Base-by-base conservation (phyloP, 2,797 vertebrate genomes). In the Myotis pilosus region DNA sequence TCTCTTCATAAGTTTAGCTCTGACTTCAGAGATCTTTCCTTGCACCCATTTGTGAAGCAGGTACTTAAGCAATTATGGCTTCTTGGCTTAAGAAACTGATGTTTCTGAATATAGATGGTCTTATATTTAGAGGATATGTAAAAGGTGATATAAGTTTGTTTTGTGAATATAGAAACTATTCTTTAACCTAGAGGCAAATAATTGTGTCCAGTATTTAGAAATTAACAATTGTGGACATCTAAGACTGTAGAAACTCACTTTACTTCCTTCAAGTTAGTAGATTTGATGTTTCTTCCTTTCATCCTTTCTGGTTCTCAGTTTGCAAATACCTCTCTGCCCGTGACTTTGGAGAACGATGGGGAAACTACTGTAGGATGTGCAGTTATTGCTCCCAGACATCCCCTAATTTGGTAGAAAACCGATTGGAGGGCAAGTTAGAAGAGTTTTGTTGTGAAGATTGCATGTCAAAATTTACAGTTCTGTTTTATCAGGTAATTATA, bases 401-500 rank as follows among this genome's bases (percentile, higher is more conserved):
- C 47, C 98, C 98, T 96, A 98, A 98, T 95, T 95, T 99, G 97
- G 98, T 99, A 87, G 99, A 98, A 76, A 99, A 98, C 44, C 98
- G 98, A 94, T 99, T 99, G 80, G 99, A 98, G 41, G 99, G 98
- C 23, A 98, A 98, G n/a, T 97, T 98, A 1, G 99, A 99, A 97
- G 99, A 99, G 71, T 99, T 99, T 97, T 99, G 99, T 96, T 99
- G 99, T 1, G 99, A 99, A 69, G 98, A 99, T 0, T 99, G 99
- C 98, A 98, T 99, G 97, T 99, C 99, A 82, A 99, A 99, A 74
- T 99, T 99, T 98, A 99, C 99, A 28, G 98, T 99, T 98, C 98
- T 99, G 79, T 99, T 99, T 98, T 99, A 99, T 97, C 99, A 99
- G 97, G 99, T 99, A 97, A 98, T 93, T 86, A 23, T 5, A 49